phyloP scores from a whole-genome alignment of 2,888 invertebrate species.

The Colletes collaris region DNA sequence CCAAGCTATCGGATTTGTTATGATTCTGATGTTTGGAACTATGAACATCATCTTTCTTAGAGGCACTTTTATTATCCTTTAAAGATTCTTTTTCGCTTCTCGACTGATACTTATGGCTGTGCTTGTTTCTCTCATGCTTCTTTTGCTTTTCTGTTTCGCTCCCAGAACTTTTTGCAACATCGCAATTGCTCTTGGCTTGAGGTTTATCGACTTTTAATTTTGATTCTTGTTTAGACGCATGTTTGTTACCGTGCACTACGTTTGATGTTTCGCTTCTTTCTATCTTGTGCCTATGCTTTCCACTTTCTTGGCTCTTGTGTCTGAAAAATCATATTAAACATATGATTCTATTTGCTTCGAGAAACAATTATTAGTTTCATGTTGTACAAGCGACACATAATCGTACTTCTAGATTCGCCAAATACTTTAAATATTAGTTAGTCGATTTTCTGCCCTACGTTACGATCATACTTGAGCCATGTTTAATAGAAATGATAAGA shows the following conservation, averaged over 20 bases:
- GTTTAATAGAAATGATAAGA: neutral
- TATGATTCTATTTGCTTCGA: neutral
- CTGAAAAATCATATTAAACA: constrained; percentile 54
- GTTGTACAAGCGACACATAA: neutral
- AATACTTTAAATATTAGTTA: neutral
- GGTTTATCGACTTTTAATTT: constrained; percentile 51
- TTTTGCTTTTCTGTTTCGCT: constrained; percentile 62
- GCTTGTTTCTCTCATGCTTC: constrained; percentile 62
- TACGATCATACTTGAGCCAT: no score
- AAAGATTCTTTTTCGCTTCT: constrained; percentile 65
- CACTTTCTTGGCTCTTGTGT: constrained; percentile 58
- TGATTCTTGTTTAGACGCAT: constrained; percentile 54
- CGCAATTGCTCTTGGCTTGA: constrained; percentile 53
- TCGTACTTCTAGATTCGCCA: neutral
- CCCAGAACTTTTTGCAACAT: constrained; percentile 46
- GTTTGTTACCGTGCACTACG: constrained; percentile 59
- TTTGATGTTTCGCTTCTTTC: constrained; percentile 65
- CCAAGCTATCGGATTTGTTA: constrained; percentile 58
- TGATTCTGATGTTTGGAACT: constrained; percentile 56
- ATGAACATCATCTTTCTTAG: constrained; percentile 60
- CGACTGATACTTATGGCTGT: constrained; percentile 60
- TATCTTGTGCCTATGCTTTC: constrained; percentile 56
- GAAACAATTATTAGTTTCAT: neutral
- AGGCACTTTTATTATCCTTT: constrained; percentile 44
- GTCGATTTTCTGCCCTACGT: no score